A percentile compares a stretch with the other conserved stretches of the same genome.
Evolutionary conservation across 1,140 invertebrate species (phyloP).

Genomic region (Halesus radiatus): DNA sequence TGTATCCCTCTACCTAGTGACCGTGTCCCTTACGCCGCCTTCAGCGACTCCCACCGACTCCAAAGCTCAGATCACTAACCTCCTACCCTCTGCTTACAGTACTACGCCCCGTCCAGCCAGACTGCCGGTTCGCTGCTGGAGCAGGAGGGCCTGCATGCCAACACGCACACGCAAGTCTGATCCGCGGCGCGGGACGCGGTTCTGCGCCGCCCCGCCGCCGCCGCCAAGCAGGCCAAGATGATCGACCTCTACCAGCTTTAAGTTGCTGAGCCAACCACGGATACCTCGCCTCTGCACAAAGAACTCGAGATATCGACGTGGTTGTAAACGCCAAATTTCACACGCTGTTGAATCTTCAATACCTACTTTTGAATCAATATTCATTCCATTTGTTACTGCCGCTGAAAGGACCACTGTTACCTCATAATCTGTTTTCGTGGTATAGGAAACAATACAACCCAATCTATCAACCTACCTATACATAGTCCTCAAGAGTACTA

Average conservation of each 20-base stretch:
- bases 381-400: no score
- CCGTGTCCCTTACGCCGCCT: no score
- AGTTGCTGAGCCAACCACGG: conserved; percentile 40
- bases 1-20: no score
- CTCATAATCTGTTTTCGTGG: no score
- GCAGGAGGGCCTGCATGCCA: conserved; percentile 81
- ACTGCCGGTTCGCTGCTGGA: conserved; percentile 73
- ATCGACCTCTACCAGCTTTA: conserved; percentile 68
- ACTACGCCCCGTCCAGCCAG: conserved; percentile 83
- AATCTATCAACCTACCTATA: no score
- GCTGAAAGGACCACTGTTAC: no score
- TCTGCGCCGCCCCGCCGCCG: conserved; percentile 60
- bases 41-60: no score
- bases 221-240: conserved; percentile 61
- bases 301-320: not conserved
- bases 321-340: not conserved
- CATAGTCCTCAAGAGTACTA: no score
- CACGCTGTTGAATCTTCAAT: not conserved
- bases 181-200: conserved; percentile 63
- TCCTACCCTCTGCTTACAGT: conserved; percentile 71
- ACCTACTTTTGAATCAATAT: no score
- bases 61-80: no score
- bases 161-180: conserved; percentile 84
- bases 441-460: no score
- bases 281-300: not conserved